Conservation (phyloP, 37 sponge, comb jelly and placozoan species). For the Chondrilla cf. caribensis region DNA sequence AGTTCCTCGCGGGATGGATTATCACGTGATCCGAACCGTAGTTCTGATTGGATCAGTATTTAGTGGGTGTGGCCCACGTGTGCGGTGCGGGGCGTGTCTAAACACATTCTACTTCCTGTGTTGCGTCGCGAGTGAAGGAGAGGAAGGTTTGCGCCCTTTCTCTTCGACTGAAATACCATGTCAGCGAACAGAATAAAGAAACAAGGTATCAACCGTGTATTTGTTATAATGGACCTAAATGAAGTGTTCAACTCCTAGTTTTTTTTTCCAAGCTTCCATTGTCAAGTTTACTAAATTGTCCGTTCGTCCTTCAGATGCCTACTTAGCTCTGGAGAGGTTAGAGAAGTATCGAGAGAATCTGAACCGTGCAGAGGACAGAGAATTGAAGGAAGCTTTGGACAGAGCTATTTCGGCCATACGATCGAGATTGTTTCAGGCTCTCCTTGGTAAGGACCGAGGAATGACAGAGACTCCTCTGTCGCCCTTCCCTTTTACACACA, state of each 20-base stretch:
- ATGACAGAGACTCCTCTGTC: too few relatives aligned
- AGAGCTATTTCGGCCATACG: constrained; percentile 90
- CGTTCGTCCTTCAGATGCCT: constrained; percentile 70
- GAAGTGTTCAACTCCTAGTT: background rate
- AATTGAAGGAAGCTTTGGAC: constrained; percentile 74
- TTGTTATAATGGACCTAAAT: background rate
- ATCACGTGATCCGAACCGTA: background rate
- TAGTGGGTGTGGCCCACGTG: too few relatives aligned
- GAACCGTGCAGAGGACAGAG: constrained; percentile 47
- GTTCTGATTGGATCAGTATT: constrained; percentile 4
- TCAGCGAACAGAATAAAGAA: constrained; percentile 14
- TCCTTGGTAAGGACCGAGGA: constrained; percentile 96
- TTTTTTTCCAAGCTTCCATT: background rate
- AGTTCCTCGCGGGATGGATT: background rate
- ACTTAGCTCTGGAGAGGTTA: constrained; percentile 81
- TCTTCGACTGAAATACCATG: background rate
- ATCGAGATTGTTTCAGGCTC: constrained; percentile 89
- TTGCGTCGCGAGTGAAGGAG: background rate
- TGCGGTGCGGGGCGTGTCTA: too few relatives aligned
- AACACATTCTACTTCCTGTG: too few relatives aligned
- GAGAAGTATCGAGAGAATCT: constrained; percentile 74
- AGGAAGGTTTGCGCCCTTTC: constrained; percentile 5
- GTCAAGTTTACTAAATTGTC: background rate
- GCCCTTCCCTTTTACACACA: too few relatives aligned
- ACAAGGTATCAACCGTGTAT: background rate